Evolutionary conservation across 2,888 invertebrate genomes (phyloP).

Genomic region (Caenorhabditis imperialis): DNA sequence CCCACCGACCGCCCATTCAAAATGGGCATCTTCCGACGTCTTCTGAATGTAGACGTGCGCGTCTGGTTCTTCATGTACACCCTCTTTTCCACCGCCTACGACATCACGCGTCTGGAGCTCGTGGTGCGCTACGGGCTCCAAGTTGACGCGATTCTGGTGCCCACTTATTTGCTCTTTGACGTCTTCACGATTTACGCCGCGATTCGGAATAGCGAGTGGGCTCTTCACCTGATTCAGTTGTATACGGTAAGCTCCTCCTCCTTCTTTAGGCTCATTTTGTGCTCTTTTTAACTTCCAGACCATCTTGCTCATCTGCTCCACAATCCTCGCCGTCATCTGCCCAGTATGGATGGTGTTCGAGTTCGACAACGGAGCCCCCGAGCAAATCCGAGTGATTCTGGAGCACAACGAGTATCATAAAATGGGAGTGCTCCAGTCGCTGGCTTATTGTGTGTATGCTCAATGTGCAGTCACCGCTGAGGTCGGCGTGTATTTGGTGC

Average conservation of each 20-base stretch:
- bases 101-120: slow-evolving; percentile 26
- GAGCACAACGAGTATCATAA: background rate
- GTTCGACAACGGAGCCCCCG: background rate
- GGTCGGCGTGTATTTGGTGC: no score
- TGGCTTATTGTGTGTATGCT: slow-evolving; percentile 6
- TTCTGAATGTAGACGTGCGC: slow-evolving; percentile 26
- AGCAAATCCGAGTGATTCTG: background rate
- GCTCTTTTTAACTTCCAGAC: background rate
- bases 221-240: background rate
- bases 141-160: slow-evolving; percentile 20
- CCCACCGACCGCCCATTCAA: background rate
- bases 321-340: background rate
- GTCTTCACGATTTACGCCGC: background rate
- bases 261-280: background rate
- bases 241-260: background rate
- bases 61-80: slow-evolving; percentile 30
- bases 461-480: no score
- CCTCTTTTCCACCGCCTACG: slow-evolving; percentile 15
- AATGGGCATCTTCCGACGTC: slow-evolving; percentile 9
- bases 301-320: background rate
- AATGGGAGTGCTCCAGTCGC: background rate
- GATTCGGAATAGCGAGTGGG: background rate
- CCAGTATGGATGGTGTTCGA: slow-evolving; percentile 6
- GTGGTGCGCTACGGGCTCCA: slow-evolving; percentile 25
- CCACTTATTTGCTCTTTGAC: slow-evolving; percentile 13